Conservation (phyloP, 2,797 vertebrate genomes). For the Artibeus lituratus region DNA sequence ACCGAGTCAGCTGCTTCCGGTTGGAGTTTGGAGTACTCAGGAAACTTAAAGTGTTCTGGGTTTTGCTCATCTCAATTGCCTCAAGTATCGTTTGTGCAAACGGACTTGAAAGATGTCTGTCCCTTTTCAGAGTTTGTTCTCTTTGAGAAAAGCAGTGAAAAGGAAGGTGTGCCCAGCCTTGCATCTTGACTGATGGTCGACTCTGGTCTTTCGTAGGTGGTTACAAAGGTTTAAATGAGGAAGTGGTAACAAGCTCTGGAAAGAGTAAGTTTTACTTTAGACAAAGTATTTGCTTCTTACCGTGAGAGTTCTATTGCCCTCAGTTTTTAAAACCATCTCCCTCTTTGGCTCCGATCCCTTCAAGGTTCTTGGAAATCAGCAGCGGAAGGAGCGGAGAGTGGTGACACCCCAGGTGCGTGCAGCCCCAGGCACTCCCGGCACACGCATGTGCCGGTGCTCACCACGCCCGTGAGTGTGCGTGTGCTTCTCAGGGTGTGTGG, state of each 20-base stretch:
- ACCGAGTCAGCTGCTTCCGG: background rate
- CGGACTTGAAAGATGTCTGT: background rate
- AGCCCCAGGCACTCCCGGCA: background rate
- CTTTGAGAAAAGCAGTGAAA: background rate
- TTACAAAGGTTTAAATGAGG: slow-evolving; percentile 86
- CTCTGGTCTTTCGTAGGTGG: slow-evolving; percentile 75
- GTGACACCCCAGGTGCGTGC: slow-evolving; percentile 74
- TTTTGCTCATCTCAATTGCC: background rate
- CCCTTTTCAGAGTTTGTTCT: background rate
- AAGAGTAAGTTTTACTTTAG: slow-evolving; percentile 68
- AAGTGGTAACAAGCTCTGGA: slow-evolving; percentile 68
- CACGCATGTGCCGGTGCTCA: too few relatives aligned
- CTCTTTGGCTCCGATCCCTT: background rate
- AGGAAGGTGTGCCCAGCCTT: background rate
- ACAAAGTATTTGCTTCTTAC: slow-evolving; percentile 40
- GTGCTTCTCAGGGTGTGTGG: background rate
- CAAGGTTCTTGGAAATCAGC: slow-evolving; percentile 75
- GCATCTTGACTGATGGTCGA: background rate
- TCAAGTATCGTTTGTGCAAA: background rate
- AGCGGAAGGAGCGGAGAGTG: slow-evolving; percentile 64
- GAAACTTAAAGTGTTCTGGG: background rate
- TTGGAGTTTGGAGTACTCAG: background rate
- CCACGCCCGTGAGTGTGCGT: background rate
- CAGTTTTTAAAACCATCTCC: background rate
- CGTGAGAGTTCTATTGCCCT: background rate